Conservation (phyloP, 2,797 vertebrate species). For the Myotis pilosus region DNA sequence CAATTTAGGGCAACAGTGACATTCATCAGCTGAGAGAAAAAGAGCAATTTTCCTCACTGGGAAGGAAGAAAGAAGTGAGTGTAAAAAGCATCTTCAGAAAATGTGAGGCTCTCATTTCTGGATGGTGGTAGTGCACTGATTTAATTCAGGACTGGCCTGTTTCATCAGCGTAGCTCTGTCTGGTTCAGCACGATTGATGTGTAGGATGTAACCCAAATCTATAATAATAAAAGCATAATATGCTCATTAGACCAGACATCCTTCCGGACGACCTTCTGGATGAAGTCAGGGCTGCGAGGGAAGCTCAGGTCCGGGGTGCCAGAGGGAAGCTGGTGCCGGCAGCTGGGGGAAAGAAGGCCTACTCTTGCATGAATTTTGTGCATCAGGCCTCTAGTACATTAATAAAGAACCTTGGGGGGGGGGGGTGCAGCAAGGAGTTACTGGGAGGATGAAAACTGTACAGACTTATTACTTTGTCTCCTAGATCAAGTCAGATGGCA, state of each 20-base stretch:
- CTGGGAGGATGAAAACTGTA: neutral
- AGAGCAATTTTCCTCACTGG: neutral
- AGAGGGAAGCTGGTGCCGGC: too few relatives aligned
- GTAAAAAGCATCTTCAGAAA: constrained; percentile 28
- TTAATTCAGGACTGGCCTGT: neutral
- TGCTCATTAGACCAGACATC: too few relatives aligned
- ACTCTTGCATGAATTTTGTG: too few relatives aligned
- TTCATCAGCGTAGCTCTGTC: neutral
- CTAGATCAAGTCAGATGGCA: neutral
- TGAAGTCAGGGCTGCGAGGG: too few relatives aligned
- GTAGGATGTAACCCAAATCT: neutral
- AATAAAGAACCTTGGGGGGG: neutral
- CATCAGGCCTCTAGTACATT: neutral
- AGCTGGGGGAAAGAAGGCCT: too few relatives aligned
- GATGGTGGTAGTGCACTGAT: neutral
- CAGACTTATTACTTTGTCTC: neutral
- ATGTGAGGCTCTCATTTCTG: neutral
- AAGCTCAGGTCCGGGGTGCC: too few relatives aligned
- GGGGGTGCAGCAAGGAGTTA: neutral
- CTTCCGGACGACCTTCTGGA: too few relatives aligned
- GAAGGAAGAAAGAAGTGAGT: neutral
- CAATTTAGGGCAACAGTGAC: constrained; percentile 33
- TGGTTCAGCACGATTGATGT: constrained; percentile 33
- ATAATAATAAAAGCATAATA: too few relatives aligned
- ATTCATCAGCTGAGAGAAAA: constrained; percentile 60